Evolutionary conservation across 1,140 invertebrate species (phyloP), one percentile per base, ranked within the genome.

Genomic region (Stegodyphus mimosarum): DNA sequence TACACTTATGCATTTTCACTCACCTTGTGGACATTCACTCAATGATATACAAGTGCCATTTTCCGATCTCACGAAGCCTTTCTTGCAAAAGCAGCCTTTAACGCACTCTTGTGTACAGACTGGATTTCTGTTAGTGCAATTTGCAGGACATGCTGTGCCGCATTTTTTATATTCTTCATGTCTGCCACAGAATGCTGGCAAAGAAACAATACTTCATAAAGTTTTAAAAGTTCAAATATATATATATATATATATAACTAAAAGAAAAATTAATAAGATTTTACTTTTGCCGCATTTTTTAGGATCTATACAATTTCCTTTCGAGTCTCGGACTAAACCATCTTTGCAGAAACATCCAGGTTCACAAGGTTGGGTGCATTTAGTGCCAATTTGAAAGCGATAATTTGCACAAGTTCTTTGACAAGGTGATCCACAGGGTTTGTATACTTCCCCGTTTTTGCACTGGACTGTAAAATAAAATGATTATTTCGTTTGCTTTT

Each of bases 341-440:
- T 76, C 52, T 9, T 76, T 33, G 55, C 74, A 76, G 17, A 76
- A 76, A 51, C 74, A 76, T 60, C 74, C 74, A 2, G 55, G 51
- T 11, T 60, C 15, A 18, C 74, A 53, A 15, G 13, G 6, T 0
- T 70, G 13, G 9, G 13, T 1, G 3, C 18, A 67, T 67, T n/a
- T 67, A 17, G 6, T 67, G 9, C 64, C 64, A 18, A 53, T 50
- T 0, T 6, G 3, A 10, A 66, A 11, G 0, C 33, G 18, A 50
- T 48, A 6, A 6, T 71, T 60, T 2, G 18, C 7, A 50, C 78
- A 80, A 1, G 78, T 72, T 13, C 1, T 6, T 0, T 74, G 64
- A 51, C 83, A 85, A 49, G 74, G 33, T 11, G 9, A 53, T 2
- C 83, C 83, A 70, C 83, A 85, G 6, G 33, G n/a, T 9, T 33